Percentiles rank a stretch among this genome's conserved stretches.
phyloP scores from a whole-genome alignment of 2,888 invertebrate genomes.

The Drosophila lutescens region DNA sequence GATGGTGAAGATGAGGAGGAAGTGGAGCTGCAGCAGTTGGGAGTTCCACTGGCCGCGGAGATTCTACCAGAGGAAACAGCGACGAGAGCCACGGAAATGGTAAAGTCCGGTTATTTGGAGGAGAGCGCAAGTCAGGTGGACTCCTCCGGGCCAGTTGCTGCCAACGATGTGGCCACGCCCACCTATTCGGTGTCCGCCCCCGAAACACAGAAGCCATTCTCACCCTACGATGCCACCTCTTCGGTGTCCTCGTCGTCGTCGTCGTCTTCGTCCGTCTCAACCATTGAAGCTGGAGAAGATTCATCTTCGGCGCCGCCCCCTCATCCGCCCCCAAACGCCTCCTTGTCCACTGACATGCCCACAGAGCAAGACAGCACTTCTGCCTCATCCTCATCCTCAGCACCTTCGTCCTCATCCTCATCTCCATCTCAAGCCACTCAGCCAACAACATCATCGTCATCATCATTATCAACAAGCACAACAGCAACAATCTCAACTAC shows the following conservation, averaged over 20 bases:
- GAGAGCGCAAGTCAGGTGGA: conserved; percentile 58
- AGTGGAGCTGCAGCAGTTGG: conserved; percentile 50
- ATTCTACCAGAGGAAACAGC: conserved; percentile 6
- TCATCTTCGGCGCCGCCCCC: conserved; percentile 35
- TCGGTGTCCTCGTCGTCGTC: conserved; percentile 44
- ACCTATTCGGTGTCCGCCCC: conserved; percentile 41
- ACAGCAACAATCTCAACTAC: conserved; percentile 32
- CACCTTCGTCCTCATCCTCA: conserved; percentile 24
- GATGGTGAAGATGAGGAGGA: conserved; percentile 64
- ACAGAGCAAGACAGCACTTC: conserved; percentile 22
- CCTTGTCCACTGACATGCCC: conserved; percentile 27
- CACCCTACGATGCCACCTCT: conserved; percentile 53
- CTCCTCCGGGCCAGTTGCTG: neutral
- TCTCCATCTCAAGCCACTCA: conserved; percentile 34
- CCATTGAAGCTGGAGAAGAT: conserved; percentile 50
- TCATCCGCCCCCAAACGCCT: conserved; percentile 3
- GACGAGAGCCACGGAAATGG: conserved; percentile 39
- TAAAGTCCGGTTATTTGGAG: conserved; percentile 48
- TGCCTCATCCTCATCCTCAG: conserved; percentile 6
- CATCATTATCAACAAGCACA: conserved; percentile 55
- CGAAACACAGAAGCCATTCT: conserved; percentile 47
- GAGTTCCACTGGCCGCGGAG: conserved; percentile 22
- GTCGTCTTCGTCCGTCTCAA: conserved; percentile 30
- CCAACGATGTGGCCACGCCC: conserved; percentile 53
- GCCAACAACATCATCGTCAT: conserved; percentile 40